Conservation (phyloP, 2,797 vertebrate species). For the Gadopsis marmoratus region DNA sequence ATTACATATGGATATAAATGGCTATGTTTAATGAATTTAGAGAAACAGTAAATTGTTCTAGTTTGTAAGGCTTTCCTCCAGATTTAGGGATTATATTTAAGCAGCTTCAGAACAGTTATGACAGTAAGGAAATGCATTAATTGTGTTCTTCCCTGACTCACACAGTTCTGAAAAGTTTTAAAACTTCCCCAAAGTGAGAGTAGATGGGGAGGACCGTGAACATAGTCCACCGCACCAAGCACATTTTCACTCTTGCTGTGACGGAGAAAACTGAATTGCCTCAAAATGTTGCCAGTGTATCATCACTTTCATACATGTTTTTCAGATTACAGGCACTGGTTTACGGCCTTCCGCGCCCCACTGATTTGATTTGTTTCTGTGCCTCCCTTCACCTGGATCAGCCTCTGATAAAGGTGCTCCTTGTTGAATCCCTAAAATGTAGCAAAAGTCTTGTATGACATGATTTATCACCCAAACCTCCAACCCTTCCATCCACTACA, state of each 20-base stretch:
- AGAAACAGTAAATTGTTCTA: not conserved
- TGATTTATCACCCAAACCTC: not conserved
- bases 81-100: too few relatives aligned
- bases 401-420: not conserved
- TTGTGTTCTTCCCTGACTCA: too few relatives aligned
- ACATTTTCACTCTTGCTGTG: too few relatives aligned
- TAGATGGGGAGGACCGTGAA: too few relatives aligned
- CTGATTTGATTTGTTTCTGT: not conserved
- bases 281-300: slow-evolving; percentile 5
- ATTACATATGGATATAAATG: too few relatives aligned
- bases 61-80: too few relatives aligned
- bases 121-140: too few relatives aligned
- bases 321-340: not conserved
- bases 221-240: too few relatives aligned
- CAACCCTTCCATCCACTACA: not conserved
- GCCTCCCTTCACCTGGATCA: not conserved
- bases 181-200: too few relatives aligned
- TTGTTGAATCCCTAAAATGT: not conserved
- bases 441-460: not conserved
- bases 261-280: not conserved
- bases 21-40: not conserved
- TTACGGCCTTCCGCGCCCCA: not conserved
- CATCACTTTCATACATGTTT: not conserved
- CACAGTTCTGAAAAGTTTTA: too few relatives aligned
- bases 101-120: too few relatives aligned